Conservation (phyloP, 2,888 invertebrate species). For the Iphiclides podalirius region DNA sequence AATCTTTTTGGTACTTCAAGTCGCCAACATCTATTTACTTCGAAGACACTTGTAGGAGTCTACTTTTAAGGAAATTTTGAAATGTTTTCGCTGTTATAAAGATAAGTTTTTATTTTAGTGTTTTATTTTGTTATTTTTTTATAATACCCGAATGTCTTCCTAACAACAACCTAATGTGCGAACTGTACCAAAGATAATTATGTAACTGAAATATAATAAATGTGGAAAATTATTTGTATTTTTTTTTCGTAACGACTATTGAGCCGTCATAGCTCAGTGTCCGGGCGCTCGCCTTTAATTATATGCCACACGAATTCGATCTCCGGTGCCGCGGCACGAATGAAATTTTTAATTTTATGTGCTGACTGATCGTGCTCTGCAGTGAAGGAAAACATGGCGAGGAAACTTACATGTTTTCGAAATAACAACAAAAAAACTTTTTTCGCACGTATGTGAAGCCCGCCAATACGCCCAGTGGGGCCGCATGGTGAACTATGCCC, state of each 20-base stretch:
- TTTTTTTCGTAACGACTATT: conserved; percentile 8
- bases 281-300: too few species aligned
- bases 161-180: conserved; percentile 24
- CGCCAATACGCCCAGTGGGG: too few species aligned
- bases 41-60: not conserved
- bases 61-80: not conserved
- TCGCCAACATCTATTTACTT: not conserved
- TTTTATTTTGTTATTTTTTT: conserved; percentile 23
- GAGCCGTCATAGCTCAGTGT: too few species aligned
- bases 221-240: conserved; percentile 16
- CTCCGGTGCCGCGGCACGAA: too few species aligned
- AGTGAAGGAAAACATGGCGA: too few species aligned
- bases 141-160: conserved; percentile 24
- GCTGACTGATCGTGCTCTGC: too few species aligned
- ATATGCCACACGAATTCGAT: too few species aligned
- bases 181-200: conserved; percentile 28
- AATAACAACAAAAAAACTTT: too few species aligned
- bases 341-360: too few species aligned
- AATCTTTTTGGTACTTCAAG: not conserved
- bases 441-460: too few species aligned
- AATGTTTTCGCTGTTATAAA: conserved; percentile 12
- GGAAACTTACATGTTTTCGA: too few species aligned
- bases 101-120: conserved; percentile 14
- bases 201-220: conserved; percentile 20
- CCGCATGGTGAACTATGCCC: too few species aligned